Percentiles rank a stretch among this genome's conserved stretches.
Evolutionary conservation across 1,140 invertebrate genomes (phyloP).

Genomic region (Thaumetopoea pityocampa): DNA sequence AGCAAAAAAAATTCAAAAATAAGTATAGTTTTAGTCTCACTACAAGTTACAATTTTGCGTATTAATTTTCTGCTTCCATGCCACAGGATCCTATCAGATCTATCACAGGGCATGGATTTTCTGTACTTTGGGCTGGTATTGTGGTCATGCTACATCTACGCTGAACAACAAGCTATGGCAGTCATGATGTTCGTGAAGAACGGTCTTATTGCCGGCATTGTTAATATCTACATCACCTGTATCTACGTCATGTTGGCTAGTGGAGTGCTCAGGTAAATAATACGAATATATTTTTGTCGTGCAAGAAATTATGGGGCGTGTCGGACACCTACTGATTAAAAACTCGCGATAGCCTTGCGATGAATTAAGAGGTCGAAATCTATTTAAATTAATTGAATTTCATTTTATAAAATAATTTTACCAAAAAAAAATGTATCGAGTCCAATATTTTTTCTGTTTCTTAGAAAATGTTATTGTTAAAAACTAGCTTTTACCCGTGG

Average conservation of each 20-base stretch:
- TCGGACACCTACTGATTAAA: neutral
- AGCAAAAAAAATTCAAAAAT: no score
- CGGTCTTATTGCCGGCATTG: constrained; percentile 84
- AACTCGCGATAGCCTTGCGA: constrained; percentile 2
- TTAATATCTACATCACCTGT: constrained; percentile 85
- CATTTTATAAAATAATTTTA: no score
- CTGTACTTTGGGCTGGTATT: constrained; percentile 81
- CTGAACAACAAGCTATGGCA: constrained; percentile 89
- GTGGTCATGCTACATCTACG: constrained; percentile 87
- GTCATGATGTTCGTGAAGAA: constrained; percentile 88
- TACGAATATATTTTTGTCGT: constrained; percentile 28
- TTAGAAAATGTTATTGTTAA: no score
- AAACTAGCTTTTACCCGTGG: no score
- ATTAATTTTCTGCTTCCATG: constrained; percentile 6
- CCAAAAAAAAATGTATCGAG: no score
- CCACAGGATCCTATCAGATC: constrained; percentile 69
- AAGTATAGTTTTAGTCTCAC: no score
- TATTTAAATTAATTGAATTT: no score
- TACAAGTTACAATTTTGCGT: neutral
- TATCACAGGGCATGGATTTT: constrained; percentile 73
- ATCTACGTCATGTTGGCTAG: constrained; percentile 86
- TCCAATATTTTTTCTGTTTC: no score
- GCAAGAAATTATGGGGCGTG: neutral
- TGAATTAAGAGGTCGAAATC: no score
- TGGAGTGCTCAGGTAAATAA: constrained; percentile 84